phyloP scores from a whole-genome alignment of 2,888 invertebrate species.

The Sclerodermus sp. region DNA sequence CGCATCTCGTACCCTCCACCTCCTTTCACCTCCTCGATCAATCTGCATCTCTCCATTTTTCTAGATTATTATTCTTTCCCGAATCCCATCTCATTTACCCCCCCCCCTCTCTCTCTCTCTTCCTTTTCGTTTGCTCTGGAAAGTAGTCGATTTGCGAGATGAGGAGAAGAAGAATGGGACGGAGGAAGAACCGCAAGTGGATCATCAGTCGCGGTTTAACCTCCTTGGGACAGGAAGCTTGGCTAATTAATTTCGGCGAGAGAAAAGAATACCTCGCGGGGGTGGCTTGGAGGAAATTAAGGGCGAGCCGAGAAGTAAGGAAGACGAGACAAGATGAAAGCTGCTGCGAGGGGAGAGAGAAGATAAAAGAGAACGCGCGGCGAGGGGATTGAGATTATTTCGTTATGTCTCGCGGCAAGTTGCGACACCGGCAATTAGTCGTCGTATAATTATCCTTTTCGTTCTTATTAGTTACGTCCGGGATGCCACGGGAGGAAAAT shows the following conservation, averaged over 20 bases:
- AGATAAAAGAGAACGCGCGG: background rate
- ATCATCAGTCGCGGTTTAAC: conserved; percentile 24
- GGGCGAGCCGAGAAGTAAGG: conserved; percentile 11
- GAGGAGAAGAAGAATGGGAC: too few relatives aligned
- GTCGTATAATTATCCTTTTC: conserved; percentile 42
- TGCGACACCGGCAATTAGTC: conserved; percentile 41
- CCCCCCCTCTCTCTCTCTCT: too few relatives aligned
- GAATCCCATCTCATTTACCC: too few relatives aligned
- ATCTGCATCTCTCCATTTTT: too few relatives aligned
- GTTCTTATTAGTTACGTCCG: conserved; percentile 20
- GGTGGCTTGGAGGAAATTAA: conserved; percentile 25
- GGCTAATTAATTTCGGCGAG: conserved; percentile 33
- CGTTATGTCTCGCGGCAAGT: conserved; percentile 35
- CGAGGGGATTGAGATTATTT: conserved; percentile 33
- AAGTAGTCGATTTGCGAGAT: too few relatives aligned
- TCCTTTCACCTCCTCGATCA: too few relatives aligned
- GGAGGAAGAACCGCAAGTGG: background rate
- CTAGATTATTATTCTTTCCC: too few relatives aligned
- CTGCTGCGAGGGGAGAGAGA: conserved; percentile 1
- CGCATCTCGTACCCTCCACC: too few relatives aligned
- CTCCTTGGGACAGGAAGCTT: conserved; percentile 29
- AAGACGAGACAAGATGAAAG: conserved; percentile 9
- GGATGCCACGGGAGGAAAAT: too few relatives aligned
- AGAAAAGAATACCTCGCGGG: conserved; percentile 21
- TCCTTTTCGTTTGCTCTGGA: too few relatives aligned